Evolutionary conservation across 2,113 vertebrate species (phyloP).

Genomic region (Gorsachius goisagi): DNA sequence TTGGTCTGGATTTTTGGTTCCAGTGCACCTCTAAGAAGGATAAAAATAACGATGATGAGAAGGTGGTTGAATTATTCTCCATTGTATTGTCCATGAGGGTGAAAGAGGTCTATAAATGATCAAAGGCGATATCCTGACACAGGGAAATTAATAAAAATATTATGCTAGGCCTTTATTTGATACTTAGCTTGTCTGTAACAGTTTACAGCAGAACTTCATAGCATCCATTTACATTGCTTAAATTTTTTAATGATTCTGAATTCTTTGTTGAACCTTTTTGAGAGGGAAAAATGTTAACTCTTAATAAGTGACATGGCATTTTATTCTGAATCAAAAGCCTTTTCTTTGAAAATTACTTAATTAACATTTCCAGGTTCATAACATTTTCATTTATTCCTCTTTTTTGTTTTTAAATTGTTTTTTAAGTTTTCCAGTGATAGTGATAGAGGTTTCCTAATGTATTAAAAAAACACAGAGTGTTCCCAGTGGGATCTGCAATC

Average conservation of each 20-base stretch:
- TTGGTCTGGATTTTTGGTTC: not conserved
- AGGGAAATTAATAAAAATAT: not conserved
- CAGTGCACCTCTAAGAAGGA: not conserved
- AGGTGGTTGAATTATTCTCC: not conserved
- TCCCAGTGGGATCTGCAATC: constrained; percentile 71
- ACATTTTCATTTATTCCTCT: constrained; percentile 80
- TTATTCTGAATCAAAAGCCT: constrained; percentile 70
- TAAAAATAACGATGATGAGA: not conserved
- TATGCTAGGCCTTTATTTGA: not conserved
- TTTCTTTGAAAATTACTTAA: constrained; percentile 72
- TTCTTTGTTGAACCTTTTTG: constrained; percentile 64
- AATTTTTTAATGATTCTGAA: constrained; percentile 44
- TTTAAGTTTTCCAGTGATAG: constrained; percentile 74
- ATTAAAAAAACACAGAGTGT: constrained; percentile 68
- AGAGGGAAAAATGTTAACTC: constrained; percentile 64
- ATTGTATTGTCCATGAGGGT: not conserved
- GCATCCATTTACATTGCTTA: constrained; percentile 31
- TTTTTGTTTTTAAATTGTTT: constrained; percentile 77
- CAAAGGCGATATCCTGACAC: not conserved
- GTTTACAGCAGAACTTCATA: constrained; percentile 37
- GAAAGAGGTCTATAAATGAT: not conserved
- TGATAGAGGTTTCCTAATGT: constrained; percentile 71
- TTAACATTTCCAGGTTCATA: constrained; percentile 79
- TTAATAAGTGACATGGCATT: constrained; percentile 67
- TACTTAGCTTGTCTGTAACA: not conserved